Conservation (phyloP, 2,888 invertebrate genomes). For the Trachelus iudaicus region DNA sequence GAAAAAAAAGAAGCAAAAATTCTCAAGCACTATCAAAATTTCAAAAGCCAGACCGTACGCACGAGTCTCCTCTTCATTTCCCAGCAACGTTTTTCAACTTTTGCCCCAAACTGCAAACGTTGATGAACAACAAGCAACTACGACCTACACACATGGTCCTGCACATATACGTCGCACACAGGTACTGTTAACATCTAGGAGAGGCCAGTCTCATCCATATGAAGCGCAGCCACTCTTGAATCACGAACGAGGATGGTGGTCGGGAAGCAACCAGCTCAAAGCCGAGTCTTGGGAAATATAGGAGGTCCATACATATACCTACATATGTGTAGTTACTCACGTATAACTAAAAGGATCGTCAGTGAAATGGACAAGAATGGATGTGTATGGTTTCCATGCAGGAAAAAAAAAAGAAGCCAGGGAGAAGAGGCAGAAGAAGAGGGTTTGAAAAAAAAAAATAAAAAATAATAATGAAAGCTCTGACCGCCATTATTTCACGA, state of each 20-base stretch:
- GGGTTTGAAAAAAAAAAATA: background rate
- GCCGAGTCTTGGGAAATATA: background rate
- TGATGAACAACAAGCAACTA: background rate
- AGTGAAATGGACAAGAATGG: background rate
- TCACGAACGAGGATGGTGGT: background rate
- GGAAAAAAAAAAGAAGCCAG: background rate
- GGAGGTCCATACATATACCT: background rate
- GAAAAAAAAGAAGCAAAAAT: background rate
- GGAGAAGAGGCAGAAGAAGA: background rate
- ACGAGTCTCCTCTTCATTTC: background rate
- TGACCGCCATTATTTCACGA: background rate
- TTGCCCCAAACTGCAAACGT: background rate
- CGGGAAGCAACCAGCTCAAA: background rate
- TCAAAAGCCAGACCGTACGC: background rate
- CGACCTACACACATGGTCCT: background rate
- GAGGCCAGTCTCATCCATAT: background rate
- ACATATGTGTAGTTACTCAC: background rate
- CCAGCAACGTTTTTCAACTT: background rate
- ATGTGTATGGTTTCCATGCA: background rate
- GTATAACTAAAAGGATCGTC: background rate
- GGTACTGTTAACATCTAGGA: background rate
- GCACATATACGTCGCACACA: background rate
- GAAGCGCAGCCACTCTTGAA: background rate
- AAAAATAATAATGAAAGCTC: background rate
- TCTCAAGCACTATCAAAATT: background rate